Evolutionary conservation across 1,140 invertebrate species (phyloP).

Genomic region (Littorina saxatilis): DNA sequence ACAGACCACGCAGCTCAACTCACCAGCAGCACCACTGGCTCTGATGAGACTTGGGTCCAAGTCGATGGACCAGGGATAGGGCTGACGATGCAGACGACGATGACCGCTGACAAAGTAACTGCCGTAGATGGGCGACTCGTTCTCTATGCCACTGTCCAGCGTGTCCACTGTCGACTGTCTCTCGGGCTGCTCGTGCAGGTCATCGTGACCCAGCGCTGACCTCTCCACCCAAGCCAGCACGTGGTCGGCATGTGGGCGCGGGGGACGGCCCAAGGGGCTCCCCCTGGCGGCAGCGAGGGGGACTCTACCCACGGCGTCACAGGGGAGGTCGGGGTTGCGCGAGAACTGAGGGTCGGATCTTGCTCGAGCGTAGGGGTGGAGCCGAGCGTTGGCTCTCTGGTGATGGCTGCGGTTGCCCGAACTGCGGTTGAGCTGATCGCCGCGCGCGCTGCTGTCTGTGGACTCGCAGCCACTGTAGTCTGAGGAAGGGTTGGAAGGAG

Average conservation of each 20-base stretch:
- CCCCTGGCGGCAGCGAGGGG: not conserved
- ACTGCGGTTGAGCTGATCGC: not conserved
- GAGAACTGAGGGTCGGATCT: constrained; percentile 1
- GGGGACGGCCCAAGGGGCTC: not conserved
- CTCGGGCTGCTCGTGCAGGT: constrained; percentile 25
- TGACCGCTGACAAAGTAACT: constrained; percentile 31
- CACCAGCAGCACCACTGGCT: constrained; percentile 13
- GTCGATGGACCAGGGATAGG: constrained; percentile 41
- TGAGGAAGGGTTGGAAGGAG: too few species aligned
- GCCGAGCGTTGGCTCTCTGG: not conserved
- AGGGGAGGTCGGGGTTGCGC: not conserved
- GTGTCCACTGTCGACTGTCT: constrained; percentile 61
- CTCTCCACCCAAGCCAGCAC: constrained; percentile 34
- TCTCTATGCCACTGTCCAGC: constrained; percentile 60
- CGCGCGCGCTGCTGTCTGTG: too few species aligned
- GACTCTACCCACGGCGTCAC: not conserved
- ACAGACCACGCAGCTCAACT: not conserved
- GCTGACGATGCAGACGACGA: constrained; percentile 12
- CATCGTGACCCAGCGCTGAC: not conserved
- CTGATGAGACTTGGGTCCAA: constrained; percentile 36
- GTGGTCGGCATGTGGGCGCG: not conserved
- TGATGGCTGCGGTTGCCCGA: not conserved
- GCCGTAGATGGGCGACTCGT: constrained; percentile 36
- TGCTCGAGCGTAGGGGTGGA: not conserved
- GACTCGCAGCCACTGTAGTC: too few species aligned